A percentile compares a stretch with the other conserved stretches of the same genome.
Evolutionary conservation across 2,113 vertebrate species (phyloP).

Genomic region (Microcebus griseorufus): DNA sequence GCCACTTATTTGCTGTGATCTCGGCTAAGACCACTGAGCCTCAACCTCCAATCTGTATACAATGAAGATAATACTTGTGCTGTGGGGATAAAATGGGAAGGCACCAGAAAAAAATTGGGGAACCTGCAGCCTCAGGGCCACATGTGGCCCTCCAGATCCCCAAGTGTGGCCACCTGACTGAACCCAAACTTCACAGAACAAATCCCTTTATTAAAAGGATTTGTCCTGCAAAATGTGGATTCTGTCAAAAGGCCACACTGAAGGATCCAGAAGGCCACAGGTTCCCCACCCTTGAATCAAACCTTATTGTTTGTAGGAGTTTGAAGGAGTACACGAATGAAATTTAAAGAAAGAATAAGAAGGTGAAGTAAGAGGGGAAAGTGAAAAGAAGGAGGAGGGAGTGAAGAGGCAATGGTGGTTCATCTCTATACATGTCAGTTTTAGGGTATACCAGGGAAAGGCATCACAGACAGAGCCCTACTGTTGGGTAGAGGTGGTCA

Average conservation of each 20-base stretch:
- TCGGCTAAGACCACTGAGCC: background rate
- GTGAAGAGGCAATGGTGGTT: background rate
- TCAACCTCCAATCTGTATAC: background rate
- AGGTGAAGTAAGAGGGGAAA: background rate
- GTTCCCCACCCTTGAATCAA: background rate
- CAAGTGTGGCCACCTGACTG: too few relatives aligned
- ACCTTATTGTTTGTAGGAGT: background rate
- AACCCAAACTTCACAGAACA: too few relatives aligned
- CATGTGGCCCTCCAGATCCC: too few relatives aligned
- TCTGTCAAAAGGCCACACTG: too few relatives aligned
- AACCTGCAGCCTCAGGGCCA: too few relatives aligned
- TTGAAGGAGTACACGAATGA: background rate
- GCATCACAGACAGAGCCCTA: background rate
- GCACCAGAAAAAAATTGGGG: background rate
- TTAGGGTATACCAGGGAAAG: background rate
- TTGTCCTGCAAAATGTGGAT: too few relatives aligned
- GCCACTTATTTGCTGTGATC: background rate
- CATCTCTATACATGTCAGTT: background rate
- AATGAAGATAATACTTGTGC: background rate
- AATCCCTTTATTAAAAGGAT: too few relatives aligned
- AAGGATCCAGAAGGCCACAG: too few relatives aligned
- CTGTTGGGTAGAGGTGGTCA: background rate
- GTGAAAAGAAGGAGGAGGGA: background rate
- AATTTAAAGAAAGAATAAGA: background rate
- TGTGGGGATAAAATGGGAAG: background rate